These are phyloP conservation scores for Procavia capensis DNA, from an alignment of 2,113 vertebrate genomes.

Conservation along the genomic window DNA sequence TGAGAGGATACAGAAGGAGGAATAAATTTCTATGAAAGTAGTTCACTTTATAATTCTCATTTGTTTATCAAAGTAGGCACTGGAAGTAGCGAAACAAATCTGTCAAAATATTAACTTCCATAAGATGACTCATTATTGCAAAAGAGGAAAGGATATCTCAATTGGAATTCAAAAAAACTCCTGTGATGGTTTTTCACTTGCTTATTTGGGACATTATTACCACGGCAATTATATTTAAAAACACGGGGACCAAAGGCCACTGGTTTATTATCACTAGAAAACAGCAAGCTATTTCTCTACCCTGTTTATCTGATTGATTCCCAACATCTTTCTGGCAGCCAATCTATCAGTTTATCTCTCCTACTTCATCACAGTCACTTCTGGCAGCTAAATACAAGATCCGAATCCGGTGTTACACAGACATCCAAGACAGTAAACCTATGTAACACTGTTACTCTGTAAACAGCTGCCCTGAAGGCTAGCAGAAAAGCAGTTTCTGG, in stretches of 20 bases:
- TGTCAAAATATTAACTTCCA: conserved; percentile 62
- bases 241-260: conserved; percentile 83
- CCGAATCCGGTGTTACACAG: conserved; percentile 91
- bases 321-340: conserved; percentile 92
- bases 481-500: conserved; percentile 83
- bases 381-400: conserved; percentile 94
- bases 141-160: conserved; percentile 70
- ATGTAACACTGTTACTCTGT: conserved; percentile 84
- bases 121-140: conserved; percentile 50
- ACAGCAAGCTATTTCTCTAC: conserved; percentile 87
- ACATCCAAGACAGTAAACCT: conserved; percentile 89
- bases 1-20: conserved; percentile 16
- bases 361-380: conserved; percentile 95
- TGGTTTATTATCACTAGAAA: conserved; percentile 91
- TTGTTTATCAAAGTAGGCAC: conserved; percentile 64
- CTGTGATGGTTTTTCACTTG: conserved; percentile 69
- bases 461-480: conserved; percentile 89
- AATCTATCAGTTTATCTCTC: conserved; percentile 94
- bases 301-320: conserved; percentile 92
- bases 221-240: conserved; percentile 84
- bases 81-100: conserved; percentile 67
- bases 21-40: conserved; percentile 71
- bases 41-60: conserved; percentile 71
- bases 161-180: conserved; percentile 79
- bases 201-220: conserved; percentile 84